Evolutionary conservation across 2,113 vertebrate species (phyloP).

Genomic region (Spermophilus dauricus): DNA sequence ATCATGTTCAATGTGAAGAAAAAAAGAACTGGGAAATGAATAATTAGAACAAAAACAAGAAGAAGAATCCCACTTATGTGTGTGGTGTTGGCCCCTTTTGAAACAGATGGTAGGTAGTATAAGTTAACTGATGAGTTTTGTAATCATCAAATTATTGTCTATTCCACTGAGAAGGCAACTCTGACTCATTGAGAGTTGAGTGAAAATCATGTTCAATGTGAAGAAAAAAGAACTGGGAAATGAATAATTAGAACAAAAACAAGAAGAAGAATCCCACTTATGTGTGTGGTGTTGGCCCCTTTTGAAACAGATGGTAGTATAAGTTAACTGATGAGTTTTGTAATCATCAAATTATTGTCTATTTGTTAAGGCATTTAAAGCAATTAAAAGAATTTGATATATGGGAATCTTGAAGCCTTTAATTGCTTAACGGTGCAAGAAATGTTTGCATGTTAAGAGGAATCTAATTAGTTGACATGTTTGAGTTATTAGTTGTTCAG

Average conservation of each 20-base stretch:
- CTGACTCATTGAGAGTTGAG: background rate
- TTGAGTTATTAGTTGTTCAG: slow-evolving; percentile 33
- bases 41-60: background rate
- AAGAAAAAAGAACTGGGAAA: background rate
- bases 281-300: background rate
- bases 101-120: background rate
- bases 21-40: background rate
- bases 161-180: background rate
- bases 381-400: slow-evolving; percentile 51
- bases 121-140: background rate
- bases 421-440: slow-evolving; percentile 51
- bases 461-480: slow-evolving; percentile 58
- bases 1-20: background rate
- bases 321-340: background rate
- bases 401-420: slow-evolving; percentile 21
- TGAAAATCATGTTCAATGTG: background rate
- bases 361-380: slow-evolving; percentile 30
- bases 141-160: slow-evolving; percentile 38
- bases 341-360: slow-evolving; percentile 38
- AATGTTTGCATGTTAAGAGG: slow-evolving; percentile 15
- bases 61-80: background rate
- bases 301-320: background rate
- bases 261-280: background rate
- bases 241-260: background rate
- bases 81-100: background rate